Conservation (phyloP, 37 sponge, comb jelly and placozoan species). For the Axinella damicornis region DNA sequence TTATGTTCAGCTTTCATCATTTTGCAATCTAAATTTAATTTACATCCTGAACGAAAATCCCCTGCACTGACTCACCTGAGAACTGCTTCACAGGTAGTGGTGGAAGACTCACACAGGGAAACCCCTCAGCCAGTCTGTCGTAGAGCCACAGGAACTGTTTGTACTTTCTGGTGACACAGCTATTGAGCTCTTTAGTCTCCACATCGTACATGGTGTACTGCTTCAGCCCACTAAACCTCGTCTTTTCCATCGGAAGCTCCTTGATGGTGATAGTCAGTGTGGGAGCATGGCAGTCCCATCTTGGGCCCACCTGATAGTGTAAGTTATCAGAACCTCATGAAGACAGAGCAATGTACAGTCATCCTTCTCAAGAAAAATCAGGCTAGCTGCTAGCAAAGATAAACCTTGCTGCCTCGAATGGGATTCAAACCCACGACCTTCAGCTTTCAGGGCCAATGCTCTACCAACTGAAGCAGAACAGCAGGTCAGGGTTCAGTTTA, state of each 20-base stretch:
- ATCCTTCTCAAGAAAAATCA: too few relatives aligned
- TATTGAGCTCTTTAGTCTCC: slow-evolving; percentile 61
- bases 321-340: too few relatives aligned
- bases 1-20: too few relatives aligned
- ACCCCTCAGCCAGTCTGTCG: slow-evolving; percentile 78
- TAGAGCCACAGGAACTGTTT: slow-evolving; percentile 88
- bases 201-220: slow-evolving; percentile 56
- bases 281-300: slow-evolving; percentile 50
- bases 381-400: too few relatives aligned
- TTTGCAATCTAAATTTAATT: too few relatives aligned
- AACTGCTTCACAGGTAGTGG: slow-evolving; percentile 84
- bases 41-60: too few relatives aligned
- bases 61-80: slow-evolving; percentile 36
- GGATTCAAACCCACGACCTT: too few relatives aligned
- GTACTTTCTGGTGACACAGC: slow-evolving; percentile 68
- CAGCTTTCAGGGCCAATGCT: too few relatives aligned
- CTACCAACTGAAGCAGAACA: too few relatives aligned
- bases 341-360: too few relatives aligned
- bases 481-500: too few relatives aligned
- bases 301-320: slow-evolving; percentile 84
- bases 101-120: slow-evolving; percentile 84
- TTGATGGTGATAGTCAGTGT: slow-evolving; percentile 39
- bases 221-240: slow-evolving; percentile 53
- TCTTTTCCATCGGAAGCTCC: neutral
- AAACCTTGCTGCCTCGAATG: too few relatives aligned